Base-by-base conservation (phyloP, 2,888 invertebrate species). In the Sinopyrophorus schimmeli region DNA sequence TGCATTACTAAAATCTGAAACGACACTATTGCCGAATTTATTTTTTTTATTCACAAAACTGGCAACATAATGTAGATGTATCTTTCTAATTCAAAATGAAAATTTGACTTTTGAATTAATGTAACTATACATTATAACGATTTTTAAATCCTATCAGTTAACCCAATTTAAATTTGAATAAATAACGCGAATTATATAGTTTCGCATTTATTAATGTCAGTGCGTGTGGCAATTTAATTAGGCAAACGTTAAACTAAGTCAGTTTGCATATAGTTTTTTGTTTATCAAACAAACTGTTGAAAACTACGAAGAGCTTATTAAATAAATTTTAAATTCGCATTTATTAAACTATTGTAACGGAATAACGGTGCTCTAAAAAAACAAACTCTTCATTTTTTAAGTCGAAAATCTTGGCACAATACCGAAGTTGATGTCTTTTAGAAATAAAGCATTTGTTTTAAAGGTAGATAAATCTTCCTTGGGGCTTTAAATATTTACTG, bases 401-500 rank as follows among this genome's bases (percentile, higher is more conserved):
- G 17, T 21, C 12, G 28, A 27, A 27, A 35, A 35, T 38, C 37
- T 46, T 46, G 46, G 46, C 46, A 40, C 42, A 34, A 42, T 42
- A 16, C 32, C 32, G 42, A 32, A 27, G 26, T 42, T 23, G 26
- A 31, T 40, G 39, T 28, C 39, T 15, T 24, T 17, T 11, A 38
- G 30, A 37, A 38, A 16, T 31, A 37, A 38, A 38, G 26, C 31
- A 32, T 47, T 40, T 40, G 39, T 40, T 47, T 47, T 14, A 35
- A 40, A 47, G 40, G 40, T 47, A 40, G 34, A 40, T 40, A 47
- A 47, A 40, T 47, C 34, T 34, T 42, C 18, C 10, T 20, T 7
- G 30, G 18, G 17, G 34, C 31, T 48, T 48, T 48, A 42, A 48
- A 48, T 48, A 42, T 48, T 48, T 48, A 31, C 42, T 16, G 42